Evolutionary conservation across 2,888 invertebrate species (phyloP), one percentile per base, ranked within the genome.

Genomic region (Noctua janthe): DNA sequence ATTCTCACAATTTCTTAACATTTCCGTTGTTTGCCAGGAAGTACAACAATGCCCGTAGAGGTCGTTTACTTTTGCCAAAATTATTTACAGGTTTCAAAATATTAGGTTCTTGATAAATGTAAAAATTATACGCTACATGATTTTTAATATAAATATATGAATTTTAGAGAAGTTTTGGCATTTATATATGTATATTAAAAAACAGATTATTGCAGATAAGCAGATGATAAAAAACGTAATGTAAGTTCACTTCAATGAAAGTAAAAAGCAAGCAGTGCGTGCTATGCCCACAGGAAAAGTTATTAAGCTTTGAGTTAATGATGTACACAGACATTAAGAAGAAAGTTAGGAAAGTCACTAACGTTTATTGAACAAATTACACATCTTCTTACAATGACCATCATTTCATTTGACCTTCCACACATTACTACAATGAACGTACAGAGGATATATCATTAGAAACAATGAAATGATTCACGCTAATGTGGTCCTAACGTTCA

Each of bases 381-480:
- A 81, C 83, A 75, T 77, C 78, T 85, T 76, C 70, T 49, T 83
- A 64, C 51, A 78, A 80, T 71, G 11, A 72, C 43, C 64, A 80
- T 87, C 80, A 89, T 86, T 87, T 75, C 35, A 69, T 82, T 81
- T 81, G 86, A 87, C 84, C 88, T 87, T 75, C 78, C 66, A 74
- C 82, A 84, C 82, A 51, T 80, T 76, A 78, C 67, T 69, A 67
- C 78, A 82, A 85, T 66, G 67, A 72, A 74, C 64, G 71, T 64
- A 74, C 56, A 23, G 78, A 83, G 79, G 84, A 84, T 87, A 83
- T 88, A 80, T 74, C 84, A 88, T 85, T 89, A 87, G 71, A 83
- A n/a, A 71, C 79, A 88, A 82, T 81, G 64, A 82, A 78, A 82
- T 76, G 82, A 83, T 86, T 69, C 81, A 76, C 70, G 79, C 75